phyloP scores from a whole-genome alignment of 2,888 invertebrate genomes.

The Cantharis rustica region DNA sequence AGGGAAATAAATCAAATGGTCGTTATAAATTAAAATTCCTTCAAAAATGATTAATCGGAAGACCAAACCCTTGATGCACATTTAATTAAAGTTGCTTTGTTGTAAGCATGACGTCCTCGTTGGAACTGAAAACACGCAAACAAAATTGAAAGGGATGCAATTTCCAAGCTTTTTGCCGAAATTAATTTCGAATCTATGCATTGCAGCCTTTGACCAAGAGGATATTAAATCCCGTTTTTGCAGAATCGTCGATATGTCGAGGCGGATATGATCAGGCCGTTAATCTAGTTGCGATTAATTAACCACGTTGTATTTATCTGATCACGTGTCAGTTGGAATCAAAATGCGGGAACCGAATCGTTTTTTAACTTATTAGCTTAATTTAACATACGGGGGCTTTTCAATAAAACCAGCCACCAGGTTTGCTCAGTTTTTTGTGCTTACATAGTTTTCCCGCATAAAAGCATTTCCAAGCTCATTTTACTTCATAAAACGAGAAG shows the following conservation, averaged over 20 bases:
- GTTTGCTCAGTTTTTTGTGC: background rate
- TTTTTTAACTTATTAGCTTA: background rate
- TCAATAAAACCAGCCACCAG: background rate
- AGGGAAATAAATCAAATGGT: background rate
- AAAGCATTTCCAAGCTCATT: background rate
- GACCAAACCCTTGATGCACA: background rate
- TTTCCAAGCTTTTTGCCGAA: background rate
- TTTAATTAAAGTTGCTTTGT: background rate
- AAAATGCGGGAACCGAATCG: background rate
- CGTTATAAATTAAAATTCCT: background rate
- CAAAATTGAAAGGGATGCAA: background rate
- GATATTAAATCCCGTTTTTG: background rate
- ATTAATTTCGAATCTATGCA: background rate
- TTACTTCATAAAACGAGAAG: background rate
- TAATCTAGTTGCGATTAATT: conserved; percentile 20
- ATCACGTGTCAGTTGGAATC: conserved; percentile 3
- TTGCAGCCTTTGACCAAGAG: background rate
- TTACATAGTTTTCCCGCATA: background rate
- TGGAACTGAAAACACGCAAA: background rate
- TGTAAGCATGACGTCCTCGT: background rate
- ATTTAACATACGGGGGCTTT: background rate
- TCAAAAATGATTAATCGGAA: background rate
- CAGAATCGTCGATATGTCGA: background rate
- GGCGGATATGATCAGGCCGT: background rate
- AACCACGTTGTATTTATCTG: conserved; percentile 10